Percentiles rank a stretch among this genome's conserved stretches.
Conservation (phyloP, 2,888 invertebrate genomes). For the Thysanoteuthis rhombus region DNA sequence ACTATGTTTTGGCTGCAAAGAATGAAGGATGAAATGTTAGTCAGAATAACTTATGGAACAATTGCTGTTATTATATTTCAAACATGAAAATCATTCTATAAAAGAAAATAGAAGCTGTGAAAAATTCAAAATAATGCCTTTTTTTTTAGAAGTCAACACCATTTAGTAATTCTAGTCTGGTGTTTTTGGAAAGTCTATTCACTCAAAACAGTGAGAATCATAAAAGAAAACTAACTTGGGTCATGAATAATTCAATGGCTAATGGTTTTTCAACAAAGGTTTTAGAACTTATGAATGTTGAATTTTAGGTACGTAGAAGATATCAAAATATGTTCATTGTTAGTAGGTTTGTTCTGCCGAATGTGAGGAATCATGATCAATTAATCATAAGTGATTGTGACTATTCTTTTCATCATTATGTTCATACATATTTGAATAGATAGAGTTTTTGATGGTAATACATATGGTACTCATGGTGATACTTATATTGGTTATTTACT, state of each 20-base stretch:
- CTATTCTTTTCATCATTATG: background rate
- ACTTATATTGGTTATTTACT: background rate
- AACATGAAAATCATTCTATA: background rate
- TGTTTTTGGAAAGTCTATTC: background rate
- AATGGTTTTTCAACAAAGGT: background rate
- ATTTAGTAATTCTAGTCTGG: background rate
- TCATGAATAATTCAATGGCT: background rate
- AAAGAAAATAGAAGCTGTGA: background rate
- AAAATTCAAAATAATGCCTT: background rate
- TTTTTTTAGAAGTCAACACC: background rate
- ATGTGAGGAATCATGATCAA: background rate
- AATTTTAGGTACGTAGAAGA: background rate
- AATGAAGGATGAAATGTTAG: background rate
- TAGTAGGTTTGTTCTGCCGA: background rate
- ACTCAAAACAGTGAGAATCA: background rate
- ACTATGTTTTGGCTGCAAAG: background rate
- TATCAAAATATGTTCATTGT: background rate
- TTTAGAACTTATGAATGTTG: background rate
- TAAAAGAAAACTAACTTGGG: background rate
- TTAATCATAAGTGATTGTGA: background rate
- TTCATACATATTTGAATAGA: background rate
- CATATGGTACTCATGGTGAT: no score
- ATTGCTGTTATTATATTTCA: background rate
- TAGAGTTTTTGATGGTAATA: background rate
- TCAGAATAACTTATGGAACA: background rate